phyloP scores from a whole-genome alignment of 2,888 invertebrate genomes.

The Cyclophora albipunctata region DNA sequence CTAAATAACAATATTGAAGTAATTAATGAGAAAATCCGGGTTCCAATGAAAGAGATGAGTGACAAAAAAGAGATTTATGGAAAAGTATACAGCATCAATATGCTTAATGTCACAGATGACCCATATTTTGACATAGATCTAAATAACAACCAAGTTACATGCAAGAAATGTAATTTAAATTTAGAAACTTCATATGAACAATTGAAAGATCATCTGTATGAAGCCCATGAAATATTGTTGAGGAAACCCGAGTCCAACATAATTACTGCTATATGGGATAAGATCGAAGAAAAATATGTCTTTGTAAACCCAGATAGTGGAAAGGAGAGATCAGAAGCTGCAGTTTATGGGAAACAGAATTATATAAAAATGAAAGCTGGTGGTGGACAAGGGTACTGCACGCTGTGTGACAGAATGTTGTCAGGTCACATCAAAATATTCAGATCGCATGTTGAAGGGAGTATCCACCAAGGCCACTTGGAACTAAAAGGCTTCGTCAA shows the following conservation, averaged over 20 bases:
- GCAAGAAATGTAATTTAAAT: constrained; percentile 31
- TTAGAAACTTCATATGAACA: constrained; percentile 19
- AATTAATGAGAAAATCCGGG: too few species aligned
- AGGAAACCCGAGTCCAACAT: background rate
- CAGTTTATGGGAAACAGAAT: constrained; percentile 35
- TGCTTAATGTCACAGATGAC: constrained; percentile 22
- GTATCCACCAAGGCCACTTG: constrained; percentile 34
- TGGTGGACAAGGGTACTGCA: constrained; percentile 43
- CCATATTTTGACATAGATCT: constrained; percentile 29
- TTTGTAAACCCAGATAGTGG: constrained; percentile 30
- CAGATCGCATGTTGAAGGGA: constrained; percentile 35
- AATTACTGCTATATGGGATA: background rate
- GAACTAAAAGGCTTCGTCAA: constrained; percentile 30
- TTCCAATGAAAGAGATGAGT: background rate
- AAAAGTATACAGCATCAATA: constrained; percentile 13
- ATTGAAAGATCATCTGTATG: constrained; percentile 24
- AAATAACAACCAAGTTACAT: constrained; percentile 24
- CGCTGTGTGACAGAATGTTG: constrained; percentile 35
- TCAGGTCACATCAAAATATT: constrained; percentile 33
- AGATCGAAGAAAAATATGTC: constrained; percentile 10
- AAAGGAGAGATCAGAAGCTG: constrained; percentile 32
- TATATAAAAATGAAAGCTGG: constrained; percentile 42
- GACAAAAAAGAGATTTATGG: constrained; percentile 5
- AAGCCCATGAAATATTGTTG: constrained; percentile 12
- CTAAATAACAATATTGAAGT: too few species aligned